These are phyloP conservation scores for Ptychodera flava DNA, from an alignment of 35 echinoderm and acorn worm species.

Conservation along the genomic window DNA sequence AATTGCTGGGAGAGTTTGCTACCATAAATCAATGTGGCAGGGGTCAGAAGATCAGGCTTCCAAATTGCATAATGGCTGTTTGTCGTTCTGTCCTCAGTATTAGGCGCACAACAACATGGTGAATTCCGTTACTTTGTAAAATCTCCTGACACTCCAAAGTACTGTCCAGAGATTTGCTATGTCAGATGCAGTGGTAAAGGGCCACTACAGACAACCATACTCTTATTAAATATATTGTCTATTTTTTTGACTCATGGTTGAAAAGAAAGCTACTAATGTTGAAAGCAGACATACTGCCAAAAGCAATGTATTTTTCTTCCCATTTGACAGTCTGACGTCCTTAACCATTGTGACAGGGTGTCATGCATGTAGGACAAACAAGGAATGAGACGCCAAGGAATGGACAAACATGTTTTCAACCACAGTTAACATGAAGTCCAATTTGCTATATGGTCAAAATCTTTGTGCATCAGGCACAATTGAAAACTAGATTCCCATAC, in stretches of 20 bases:
- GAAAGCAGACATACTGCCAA: not conserved
- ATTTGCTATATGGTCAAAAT: no score
- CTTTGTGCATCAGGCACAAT: no score
- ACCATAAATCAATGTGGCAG: not conserved
- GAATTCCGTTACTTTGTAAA: not conserved
- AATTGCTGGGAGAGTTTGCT: not conserved
- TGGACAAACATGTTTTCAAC: no score
- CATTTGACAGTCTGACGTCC: not conserved
- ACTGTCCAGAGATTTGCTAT: not conserved
- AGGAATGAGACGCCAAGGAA: no score
- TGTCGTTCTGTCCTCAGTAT: not conserved
- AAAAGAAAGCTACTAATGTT: not conserved
- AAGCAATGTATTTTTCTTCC: not conserved
- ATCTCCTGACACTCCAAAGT: not conserved
- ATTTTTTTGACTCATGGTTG: no score
- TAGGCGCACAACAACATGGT: not conserved
- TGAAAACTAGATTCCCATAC: no score
- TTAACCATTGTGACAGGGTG: no score
- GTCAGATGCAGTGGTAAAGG: not conserved
- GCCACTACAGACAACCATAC: not conserved
- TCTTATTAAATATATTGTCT: not conserved
- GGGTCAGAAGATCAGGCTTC: not conserved
- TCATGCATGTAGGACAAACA: no score
- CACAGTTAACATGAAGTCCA: no score
- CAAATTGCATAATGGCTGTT: slow-evolving; percentile 1